A percentile compares a stretch with the other conserved stretches of the same genome.
Evolutionary conservation across 2,797 vertebrate species (phyloP).

Genomic region (Lophura swinhoii): DNA sequence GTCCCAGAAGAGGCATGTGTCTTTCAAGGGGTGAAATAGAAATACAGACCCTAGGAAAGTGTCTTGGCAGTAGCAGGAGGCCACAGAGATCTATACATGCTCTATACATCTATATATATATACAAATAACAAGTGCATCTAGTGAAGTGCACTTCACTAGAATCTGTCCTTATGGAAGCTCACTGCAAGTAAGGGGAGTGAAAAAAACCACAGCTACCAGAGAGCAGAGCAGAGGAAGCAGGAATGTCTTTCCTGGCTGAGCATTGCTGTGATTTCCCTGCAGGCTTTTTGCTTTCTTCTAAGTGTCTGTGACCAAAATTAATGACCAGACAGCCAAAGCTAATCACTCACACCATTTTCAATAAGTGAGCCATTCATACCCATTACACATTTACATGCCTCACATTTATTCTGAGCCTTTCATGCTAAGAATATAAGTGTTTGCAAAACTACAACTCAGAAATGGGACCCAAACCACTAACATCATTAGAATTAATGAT

Average conservation of each 20-base stretch:
- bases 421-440: neutral
- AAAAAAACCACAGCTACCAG: neutral
- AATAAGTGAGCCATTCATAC: conserved; percentile 11
- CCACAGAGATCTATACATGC: neutral
- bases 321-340: conserved; percentile 27
- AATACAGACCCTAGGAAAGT: neutral
- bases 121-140: neutral
- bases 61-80: neutral
- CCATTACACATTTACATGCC: neutral
- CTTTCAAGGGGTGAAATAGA: neutral
- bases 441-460: conserved; percentile 1
- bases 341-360: conserved; percentile 21
- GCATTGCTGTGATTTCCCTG: neutral
- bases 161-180: neutral
- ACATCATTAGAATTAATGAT: conserved; percentile 27
- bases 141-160: neutral
- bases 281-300: conserved; percentile 9
- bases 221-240: neutral
- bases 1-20: neutral
- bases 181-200: neutral
- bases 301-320: conserved; percentile 29
- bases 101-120: neutral
- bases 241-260: neutral
- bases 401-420: neutral
- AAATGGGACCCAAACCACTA: conserved; percentile 7